Evolutionary conservation across 2,113 vertebrate species (phyloP), one percentile per base, ranked within the genome.

Genomic region (Lucifuga dentata): DNA sequence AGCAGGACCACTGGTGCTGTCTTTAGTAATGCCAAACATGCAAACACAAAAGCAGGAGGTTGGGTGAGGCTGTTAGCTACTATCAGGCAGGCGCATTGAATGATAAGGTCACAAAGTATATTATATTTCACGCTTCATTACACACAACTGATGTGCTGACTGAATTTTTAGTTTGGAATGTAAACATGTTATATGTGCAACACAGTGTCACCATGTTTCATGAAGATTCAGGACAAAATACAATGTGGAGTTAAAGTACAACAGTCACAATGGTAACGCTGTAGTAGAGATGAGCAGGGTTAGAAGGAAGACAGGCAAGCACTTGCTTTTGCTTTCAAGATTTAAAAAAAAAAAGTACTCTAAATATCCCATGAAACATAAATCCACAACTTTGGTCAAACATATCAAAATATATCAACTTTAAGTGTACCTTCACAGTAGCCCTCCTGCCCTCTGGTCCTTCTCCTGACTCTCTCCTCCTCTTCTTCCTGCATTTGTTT

Each of bases 401-500:
- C 3, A 29, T 7, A 19, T 9, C n/a, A n/a, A n/a, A n/a, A n/a
- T n/a, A n/a, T n/a, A n/a, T n/a, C n/a, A 3, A 40, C 5, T n/a
- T n/a, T 36, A n/a, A 38, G 38, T 35, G 17, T 89, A 93, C 91
- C 92, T 89, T 85, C 68, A 17, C 15, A 23, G 3, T 40, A 46
- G 23, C 44, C 68, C 12, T 81, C 83, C 19, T 77, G 68, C 13
- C 38, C 73, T 66, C 85, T 78, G 74, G 51, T 80, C 33, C 59
- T 67, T 21, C 79, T 86, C 43, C 73, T 81, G 43, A 80, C 64
- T 12, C 71, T 76, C 46, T 88, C 64, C 59, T 91, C 86, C 69
- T 95, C 94, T 73, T 93, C 90, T 40, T 94, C 88, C 71, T 95
- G 93, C 35, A 95, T 79, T 19, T 33, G 78, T 78, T 93, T 92